Evolutionary conservation across 2,113 vertebrate genomes (phyloP), one percentile per base, ranked within the genome.

Genomic region (Chitala chitala): DNA sequence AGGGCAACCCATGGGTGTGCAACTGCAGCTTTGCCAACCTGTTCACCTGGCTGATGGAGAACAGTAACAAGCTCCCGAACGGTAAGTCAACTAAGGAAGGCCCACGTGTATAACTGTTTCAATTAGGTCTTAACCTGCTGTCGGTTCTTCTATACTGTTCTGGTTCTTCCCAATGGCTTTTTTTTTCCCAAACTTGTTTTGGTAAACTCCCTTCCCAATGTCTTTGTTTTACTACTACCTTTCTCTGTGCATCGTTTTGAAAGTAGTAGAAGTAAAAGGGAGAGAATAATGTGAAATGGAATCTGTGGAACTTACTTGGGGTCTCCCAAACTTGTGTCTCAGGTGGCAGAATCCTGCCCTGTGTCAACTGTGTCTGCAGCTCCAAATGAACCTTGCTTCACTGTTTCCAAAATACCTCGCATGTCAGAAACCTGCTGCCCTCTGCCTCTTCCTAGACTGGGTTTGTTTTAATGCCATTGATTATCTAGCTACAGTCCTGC

Each of bases 1-100:
- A 99, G 83, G 96, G 94, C 70, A 99, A 99, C 88, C 97, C 97
- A 0, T 98, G 96, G 96, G 86, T 95, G 5, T 98, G 96, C 73
- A 94, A 99, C 84, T 99, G 97, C 81, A 93, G 94, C 84, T 99
- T 99, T 84, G 93, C 97, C 85, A 94, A 88, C 74, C 91, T 99
- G 58, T 99, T 98, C 83, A 77, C 87, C 73, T 98, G 97, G 97
- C 91, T 99, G 65, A 91, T 91, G 85, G 94, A 95, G 81, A 99
- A 99, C 81, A 88, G 85, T 20, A 90, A 95, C 76, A 95, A 97
- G 88, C 93, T 99, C 72, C 93, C 93, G 76, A 94, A 91, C 81
- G 96, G 96, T 96, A 89, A 93, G 89, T 33, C 89, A 26, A 86
- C 91, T 77, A 92, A 92, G 59, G 59, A 29, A 36, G 59, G 1